Base-by-base conservation (phyloP, 2,113 vertebrate genomes). In the western clawed frog (Xenopus tropicalis) region DNA sequence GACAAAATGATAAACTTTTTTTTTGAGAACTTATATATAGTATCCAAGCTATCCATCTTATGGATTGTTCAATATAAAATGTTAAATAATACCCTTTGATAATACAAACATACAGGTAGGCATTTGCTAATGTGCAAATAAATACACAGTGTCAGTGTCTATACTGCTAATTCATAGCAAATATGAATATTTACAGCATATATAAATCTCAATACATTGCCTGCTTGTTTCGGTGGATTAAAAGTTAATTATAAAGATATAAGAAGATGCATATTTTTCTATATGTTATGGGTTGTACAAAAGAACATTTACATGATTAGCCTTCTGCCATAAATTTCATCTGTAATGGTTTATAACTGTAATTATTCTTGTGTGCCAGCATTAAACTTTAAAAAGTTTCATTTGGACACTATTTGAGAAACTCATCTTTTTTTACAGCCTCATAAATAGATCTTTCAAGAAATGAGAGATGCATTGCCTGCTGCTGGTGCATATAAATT, bases 371-470 rank as follows among this genome's bases (percentile, higher is more conserved):
- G 81, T 90, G 80, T 88, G 85, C 82, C 86, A 87, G 79, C 83
- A 90, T 89, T 90, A 91, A 90, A 93, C 77, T 92, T 93, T 90
- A 85, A 91, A 88, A 91, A 92, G 88, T 91, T 91, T 92, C 87
- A 92, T 92, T 91, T 90, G 86, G 85, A 86, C 80, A 84, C 79
- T 89, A 85, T 90, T 90, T 0, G 78, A 88, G 86, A 88, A 90
- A 91, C 87, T 87, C 80, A 89, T 91, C 86, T 90, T 86, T 92
- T 48, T 92, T 93, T 92, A 92, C 82, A 84, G 80, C 88, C 88
- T 88, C 88, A 86, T 91, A 93, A 91, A 90, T 89, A 90, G 86
- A 85, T 80, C 81, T 89, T 87, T 88, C 84, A 87, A 88, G 82
- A 90, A 92, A 91, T 83, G 83, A 91, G 83, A 86, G 81, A 77